Evolutionary conservation across 2,888 invertebrate genomes (phyloP).

Genomic region (Trissoscelio sp.): DNA sequence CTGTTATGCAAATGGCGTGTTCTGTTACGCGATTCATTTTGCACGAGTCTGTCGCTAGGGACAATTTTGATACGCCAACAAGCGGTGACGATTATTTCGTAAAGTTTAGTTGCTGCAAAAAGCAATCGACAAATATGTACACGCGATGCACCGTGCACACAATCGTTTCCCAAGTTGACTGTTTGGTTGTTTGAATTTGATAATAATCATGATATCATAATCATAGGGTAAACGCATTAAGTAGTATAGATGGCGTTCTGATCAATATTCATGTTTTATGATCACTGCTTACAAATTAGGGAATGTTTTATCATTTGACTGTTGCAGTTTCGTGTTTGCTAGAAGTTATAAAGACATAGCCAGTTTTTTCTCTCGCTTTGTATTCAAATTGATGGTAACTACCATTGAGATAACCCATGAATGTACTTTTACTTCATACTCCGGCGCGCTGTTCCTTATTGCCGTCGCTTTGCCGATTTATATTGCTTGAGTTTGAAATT

Average conservation of each 20-base stretch:
- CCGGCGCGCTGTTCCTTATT: constrained; percentile 30
- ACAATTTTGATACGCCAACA: neutral
- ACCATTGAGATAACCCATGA: constrained; percentile 71
- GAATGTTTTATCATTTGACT: no score
- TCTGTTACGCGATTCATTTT: neutral
- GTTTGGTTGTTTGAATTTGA: constrained; percentile 6
- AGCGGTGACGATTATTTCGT: neutral
- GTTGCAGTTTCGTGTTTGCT: no score
- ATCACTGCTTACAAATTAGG: no score
- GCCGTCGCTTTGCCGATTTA: constrained; percentile 30
- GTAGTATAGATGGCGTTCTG: neutral
- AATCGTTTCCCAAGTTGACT: constrained; percentile 3
- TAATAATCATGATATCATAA: constrained; percentile 15
- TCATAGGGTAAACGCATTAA: constrained; percentile 10
- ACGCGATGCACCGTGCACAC: constrained; percentile 1
- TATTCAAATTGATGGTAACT: constrained; percentile 71
- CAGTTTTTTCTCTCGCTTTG: constrained; percentile 49
- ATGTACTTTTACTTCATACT: constrained; percentile 70
- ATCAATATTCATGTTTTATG: no score
- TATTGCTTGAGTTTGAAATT: constrained; percentile 35
- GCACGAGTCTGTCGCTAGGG: no score
- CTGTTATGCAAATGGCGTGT: constrained; percentile 19
- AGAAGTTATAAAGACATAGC: constrained; percentile 63
- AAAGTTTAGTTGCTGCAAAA: neutral
- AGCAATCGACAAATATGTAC: constrained; percentile 17